A percentile compares a stretch with the other conserved stretches of the same genome.
Evolutionary conservation across 2,113 vertebrate genomes (phyloP).

Genomic region (Hipposideros armiger): DNA sequence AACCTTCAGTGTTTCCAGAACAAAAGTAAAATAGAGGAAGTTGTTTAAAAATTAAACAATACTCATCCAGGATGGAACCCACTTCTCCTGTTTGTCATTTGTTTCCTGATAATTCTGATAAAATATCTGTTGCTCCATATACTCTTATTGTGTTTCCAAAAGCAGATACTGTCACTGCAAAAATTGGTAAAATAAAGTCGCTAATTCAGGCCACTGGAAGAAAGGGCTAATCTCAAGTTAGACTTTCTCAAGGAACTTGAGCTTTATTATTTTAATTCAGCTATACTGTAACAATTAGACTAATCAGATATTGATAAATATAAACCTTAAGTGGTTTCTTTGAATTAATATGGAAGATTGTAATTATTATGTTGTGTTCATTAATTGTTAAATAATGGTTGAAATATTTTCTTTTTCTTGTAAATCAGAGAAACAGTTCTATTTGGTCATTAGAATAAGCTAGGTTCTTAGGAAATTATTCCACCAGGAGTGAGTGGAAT

Average conservation of each 20-base stretch:
- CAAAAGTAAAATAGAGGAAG: neutral
- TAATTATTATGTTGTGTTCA: slow-evolving; percentile 23
- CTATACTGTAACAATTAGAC: neutral
- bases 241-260: neutral
- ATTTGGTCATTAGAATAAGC: neutral
- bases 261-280: neutral
- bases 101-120: neutral
- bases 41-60: neutral
- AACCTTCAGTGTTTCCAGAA: neutral
- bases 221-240: neutral
- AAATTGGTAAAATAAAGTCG: neutral
- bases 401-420: neutral
- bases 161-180: rapidly evolving
- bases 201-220: neutral
- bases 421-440: neutral
- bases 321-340: slow-evolving; percentile 8
- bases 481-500: neutral
- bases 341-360: neutral
- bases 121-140: rapidly evolving
- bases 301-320: neutral
- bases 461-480: slow-evolving; percentile 5
- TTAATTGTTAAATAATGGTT: neutral
- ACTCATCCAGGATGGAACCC: neutral
- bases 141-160: rapidly evolving
- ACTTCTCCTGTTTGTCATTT: neutral